These are phyloP conservation scores for Clavelina lepadiformis DNA, from an alignment of 23 tunicate species.

Conservation along the genomic window DNA sequence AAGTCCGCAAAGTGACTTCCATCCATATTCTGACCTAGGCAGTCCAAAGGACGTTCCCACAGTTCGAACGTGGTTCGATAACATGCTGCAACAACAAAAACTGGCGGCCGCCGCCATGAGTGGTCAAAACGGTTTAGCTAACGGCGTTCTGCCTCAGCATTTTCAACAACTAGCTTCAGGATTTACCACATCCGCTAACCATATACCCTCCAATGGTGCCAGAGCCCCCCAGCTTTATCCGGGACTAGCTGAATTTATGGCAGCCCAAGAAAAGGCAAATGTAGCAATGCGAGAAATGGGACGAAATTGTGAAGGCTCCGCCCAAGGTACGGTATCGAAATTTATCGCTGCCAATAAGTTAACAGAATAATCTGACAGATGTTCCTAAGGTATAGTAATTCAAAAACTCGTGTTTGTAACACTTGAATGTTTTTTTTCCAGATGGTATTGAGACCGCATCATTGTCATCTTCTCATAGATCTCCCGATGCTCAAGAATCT, in stretches of 20 bases:
- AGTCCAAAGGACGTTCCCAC: slow-evolving; percentile 17
- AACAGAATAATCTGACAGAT: too few relatives aligned
- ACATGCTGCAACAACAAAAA: slow-evolving; percentile 38
- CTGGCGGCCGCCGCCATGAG: slow-evolving; percentile 10
- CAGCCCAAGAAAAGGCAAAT: slow-evolving; percentile 34
- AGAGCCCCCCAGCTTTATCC: slow-evolving; percentile 17
- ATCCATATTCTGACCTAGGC: slow-evolving; percentile 7
- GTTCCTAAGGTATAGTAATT: too few relatives aligned
- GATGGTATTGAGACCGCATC: neutral
- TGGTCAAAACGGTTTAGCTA: neutral
- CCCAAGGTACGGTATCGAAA: too few relatives aligned
- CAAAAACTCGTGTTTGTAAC: too few relatives aligned
- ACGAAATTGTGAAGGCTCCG: too few relatives aligned
- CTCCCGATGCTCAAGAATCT: too few relatives aligned
- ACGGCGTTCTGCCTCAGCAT: slow-evolving; percentile 22
- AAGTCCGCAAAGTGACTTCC: neutral
- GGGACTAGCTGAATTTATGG: slow-evolving; percentile 22
- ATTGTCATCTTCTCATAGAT: neutral
- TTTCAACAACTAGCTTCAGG: slow-evolving; percentile 21
- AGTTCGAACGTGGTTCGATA: slow-evolving; percentile 50
- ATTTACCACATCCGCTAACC: slow-evolving; percentile 1
- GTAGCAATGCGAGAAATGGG: too few relatives aligned
- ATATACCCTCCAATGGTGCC: slow-evolving; percentile 12
- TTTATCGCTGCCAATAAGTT: too few relatives aligned
- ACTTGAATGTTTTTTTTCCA: slow-evolving; percentile 3